These are phyloP conservation scores for Trichogramma pretiosum DNA, from an alignment of 1,140 invertebrate species.

Conservation along the genomic window DNA sequence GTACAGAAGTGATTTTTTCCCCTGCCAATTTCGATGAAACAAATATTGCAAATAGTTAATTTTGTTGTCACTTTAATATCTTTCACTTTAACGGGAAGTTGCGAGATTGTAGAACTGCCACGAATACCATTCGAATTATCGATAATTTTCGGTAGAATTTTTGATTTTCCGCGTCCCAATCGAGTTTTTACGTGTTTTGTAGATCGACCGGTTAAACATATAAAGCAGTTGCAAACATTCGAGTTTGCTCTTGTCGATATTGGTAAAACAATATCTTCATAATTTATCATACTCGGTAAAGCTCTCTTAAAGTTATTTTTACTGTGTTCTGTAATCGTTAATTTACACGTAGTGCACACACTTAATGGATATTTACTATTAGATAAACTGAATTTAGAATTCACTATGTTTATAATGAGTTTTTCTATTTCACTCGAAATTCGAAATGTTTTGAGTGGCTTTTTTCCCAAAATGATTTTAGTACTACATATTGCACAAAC, in stretches of 20 bases:
- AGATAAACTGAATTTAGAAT: neutral
- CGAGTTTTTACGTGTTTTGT: neutral
- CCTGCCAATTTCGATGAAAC: too few species aligned
- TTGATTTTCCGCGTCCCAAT: neutral
- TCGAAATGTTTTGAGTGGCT: too few species aligned
- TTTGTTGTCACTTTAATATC: too few species aligned
- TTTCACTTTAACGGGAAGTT: neutral
- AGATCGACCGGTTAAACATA: neutral
- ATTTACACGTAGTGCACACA: neutral
- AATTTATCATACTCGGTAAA: neutral
- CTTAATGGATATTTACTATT: conserved; percentile 1
- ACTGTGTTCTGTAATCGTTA: neutral
- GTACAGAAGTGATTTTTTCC: conserved; percentile 3
- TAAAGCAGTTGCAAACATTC: neutral
- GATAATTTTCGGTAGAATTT: neutral
- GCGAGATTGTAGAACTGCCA: neutral
- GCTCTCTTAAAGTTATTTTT: neutral
- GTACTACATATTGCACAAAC: too few species aligned
- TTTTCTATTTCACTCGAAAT: too few species aligned
- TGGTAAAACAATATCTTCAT: neutral
- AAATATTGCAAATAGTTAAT: too few species aligned
- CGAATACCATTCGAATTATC: neutral
- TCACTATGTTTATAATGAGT: too few species aligned
- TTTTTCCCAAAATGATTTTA: too few species aligned
- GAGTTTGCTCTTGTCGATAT: neutral